Evolutionary conservation across 2,888 invertebrate genomes (phyloP).

Genomic region (Fragum sueziense): DNA sequence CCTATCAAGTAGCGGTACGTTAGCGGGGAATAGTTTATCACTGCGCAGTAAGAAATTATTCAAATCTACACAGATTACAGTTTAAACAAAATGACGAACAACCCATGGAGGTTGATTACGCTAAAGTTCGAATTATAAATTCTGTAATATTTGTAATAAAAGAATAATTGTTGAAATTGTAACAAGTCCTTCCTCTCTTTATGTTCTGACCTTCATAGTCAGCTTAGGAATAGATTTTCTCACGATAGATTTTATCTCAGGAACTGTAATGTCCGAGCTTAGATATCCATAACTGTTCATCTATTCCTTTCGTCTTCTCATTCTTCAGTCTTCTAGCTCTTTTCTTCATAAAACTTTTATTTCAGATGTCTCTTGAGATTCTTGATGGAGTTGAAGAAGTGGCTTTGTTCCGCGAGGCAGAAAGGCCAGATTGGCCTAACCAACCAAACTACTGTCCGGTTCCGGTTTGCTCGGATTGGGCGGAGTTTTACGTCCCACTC

Average conservation of each 20-base stretch:
- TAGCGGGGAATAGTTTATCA: conserved; percentile 2
- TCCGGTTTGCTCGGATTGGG: too few relatives aligned
- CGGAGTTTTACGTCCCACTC: too few relatives aligned
- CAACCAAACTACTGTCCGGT: neutral
- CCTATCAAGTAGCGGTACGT: conserved; percentile 7
- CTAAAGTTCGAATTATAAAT: neutral
- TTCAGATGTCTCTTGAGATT: conserved; percentile 8
- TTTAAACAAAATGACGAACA: neutral
- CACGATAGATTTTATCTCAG: neutral
- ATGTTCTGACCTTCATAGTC: neutral
- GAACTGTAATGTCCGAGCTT: too few relatives aligned
- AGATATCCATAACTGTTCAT: neutral
- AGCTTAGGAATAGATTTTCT: conserved; percentile 3
- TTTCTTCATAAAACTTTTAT: too few relatives aligned
- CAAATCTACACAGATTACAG: neutral
- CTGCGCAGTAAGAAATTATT: conserved; percentile 5
- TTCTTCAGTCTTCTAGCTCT: neutral
- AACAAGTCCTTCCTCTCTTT: neutral
- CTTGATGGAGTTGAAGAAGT: neutral
- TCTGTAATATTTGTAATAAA: too few relatives aligned
- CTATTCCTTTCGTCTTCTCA: neutral
- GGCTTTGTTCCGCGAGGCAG: neutral
- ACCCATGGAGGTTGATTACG: conserved; percentile 2
- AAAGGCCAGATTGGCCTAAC: neutral
- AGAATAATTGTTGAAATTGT: too few relatives aligned